phyloP scores from a whole-genome alignment of 2,113 vertebrate genomes.

The Oncorhynchus keta region DNA sequence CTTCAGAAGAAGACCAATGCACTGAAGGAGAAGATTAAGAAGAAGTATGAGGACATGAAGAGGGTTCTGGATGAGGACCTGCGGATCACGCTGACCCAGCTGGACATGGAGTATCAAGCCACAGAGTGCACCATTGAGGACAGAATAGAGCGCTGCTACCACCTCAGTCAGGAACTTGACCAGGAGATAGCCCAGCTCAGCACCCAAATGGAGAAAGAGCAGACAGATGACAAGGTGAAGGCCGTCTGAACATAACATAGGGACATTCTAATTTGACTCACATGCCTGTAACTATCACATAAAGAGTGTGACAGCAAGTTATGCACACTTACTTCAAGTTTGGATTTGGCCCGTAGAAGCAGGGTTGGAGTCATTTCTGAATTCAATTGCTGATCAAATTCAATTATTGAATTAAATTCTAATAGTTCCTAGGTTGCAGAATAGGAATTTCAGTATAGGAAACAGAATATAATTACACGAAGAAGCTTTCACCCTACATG shows the following conservation, averaged over 20 bases:
- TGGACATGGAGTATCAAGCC: conserved; percentile 58
- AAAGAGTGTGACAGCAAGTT: neutral
- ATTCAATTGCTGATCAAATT: neutral
- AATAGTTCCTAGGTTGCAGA: too few species aligned
- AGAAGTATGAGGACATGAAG: conserved; percentile 62
- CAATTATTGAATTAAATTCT: too few species aligned
- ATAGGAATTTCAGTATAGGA: too few species aligned
- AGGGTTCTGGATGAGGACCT: conserved; percentile 62
- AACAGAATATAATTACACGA: too few species aligned
- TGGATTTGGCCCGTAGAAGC: neutral
- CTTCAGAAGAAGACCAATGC: conserved; percentile 50
- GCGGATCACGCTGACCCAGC: conserved; percentile 56
- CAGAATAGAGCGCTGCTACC: conserved; percentile 52
- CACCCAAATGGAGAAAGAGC: conserved; percentile 25
- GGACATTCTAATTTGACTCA: neutral
- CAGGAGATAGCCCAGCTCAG: conserved; percentile 38
- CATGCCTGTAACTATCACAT: neutral
- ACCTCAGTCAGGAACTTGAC: conserved; percentile 57
- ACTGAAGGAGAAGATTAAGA: conserved; percentile 59
- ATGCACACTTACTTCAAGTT: neutral
- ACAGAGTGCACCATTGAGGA: conserved; percentile 46
- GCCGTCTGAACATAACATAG: neutral
- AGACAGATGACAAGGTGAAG: conserved; percentile 19
- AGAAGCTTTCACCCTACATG: too few species aligned
- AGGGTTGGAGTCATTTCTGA: neutral